A percentile compares a stretch with the other conserved stretches of the same genome.
Conservation (phyloP, 2,888 invertebrate genomes). For the Drosophila setosimentum region DNA sequence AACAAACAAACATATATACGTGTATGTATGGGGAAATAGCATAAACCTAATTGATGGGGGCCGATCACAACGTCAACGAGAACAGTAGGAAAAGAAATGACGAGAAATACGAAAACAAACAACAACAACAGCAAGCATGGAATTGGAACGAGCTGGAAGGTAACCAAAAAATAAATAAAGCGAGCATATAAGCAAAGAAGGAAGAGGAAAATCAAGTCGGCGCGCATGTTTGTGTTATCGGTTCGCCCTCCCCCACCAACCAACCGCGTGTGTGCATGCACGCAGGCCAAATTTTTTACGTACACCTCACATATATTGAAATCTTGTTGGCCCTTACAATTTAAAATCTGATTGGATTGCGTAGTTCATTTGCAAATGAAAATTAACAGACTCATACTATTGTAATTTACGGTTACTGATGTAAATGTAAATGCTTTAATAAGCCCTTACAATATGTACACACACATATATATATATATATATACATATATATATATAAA, state of each 20-base stretch:
- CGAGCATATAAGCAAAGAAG: conserved; percentile 24
- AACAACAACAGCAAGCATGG: conserved; percentile 15
- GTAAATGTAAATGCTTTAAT: neutral
- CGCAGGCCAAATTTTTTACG: conserved; percentile 67
- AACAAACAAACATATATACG: neutral
- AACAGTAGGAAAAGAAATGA: conserved; percentile 12
- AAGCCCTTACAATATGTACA: neutral
- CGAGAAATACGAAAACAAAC: conserved; percentile 15
- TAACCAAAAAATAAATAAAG: conserved; percentile 23
- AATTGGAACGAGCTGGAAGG: conserved; percentile 47
- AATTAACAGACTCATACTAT: conserved; percentile 6
- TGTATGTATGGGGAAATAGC: neutral
- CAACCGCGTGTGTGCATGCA: conserved; percentile 53
- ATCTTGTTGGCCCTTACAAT: conserved; percentile 30
- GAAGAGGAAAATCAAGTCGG: conserved; percentile 58
- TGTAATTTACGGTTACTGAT: conserved; percentile 7
- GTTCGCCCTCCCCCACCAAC: conserved; percentile 9
- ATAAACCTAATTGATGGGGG: conserved; percentile 21
- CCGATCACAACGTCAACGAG: conserved; percentile 17
- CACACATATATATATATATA: neutral
- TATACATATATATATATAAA: neutral
- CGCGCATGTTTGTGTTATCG: conserved; percentile 43
- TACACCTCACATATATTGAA: conserved; percentile 49
- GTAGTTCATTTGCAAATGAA: conserved; percentile 9
- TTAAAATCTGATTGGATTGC: conserved; percentile 33